Conservation (phyloP, 1,140 invertebrate species). For the Halictus rubicundus region DNA sequence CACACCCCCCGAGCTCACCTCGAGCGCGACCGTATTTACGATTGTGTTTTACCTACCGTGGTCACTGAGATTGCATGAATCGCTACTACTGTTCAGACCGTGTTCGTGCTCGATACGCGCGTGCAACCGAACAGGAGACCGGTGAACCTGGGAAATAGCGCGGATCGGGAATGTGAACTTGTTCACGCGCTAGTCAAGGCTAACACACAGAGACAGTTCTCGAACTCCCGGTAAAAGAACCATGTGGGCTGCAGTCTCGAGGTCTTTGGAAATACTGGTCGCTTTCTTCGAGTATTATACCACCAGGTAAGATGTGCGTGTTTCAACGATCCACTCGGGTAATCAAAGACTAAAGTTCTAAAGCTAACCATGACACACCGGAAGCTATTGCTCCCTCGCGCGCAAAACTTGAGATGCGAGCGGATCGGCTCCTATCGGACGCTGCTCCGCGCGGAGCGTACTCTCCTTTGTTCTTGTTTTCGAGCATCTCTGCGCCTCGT, state of each 20-base stretch:
- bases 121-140: not conserved
- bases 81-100: not conserved
- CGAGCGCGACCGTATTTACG: too few relatives aligned
- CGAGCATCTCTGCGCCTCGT: too few relatives aligned
- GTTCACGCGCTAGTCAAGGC: not conserved
- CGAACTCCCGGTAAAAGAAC: conserved; percentile 62
- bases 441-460: too few relatives aligned
- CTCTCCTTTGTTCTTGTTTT: too few relatives aligned
- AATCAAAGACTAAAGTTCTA: too few relatives aligned
- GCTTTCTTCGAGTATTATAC: conserved; percentile 91
- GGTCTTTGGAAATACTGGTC: conserved; percentile 88
- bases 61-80: too few relatives aligned
- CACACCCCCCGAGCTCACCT: too few relatives aligned
- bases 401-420: too few relatives aligned
- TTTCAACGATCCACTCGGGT: conserved; percentile 10
- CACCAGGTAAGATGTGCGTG: conserved; percentile 82
- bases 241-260: conserved; percentile 89
- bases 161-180: conserved; percentile 10
- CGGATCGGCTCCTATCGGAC: too few relatives aligned
- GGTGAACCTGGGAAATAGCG: not conserved
- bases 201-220: conserved; percentile 11
- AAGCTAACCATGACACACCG: too few relatives aligned
- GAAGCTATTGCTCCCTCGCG: too few relatives aligned
- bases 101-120: not conserved
- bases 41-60: too few relatives aligned